Base-by-base conservation (phyloP, 2,797 vertebrate genomes). In the Acanthurus lineatus region DNA sequence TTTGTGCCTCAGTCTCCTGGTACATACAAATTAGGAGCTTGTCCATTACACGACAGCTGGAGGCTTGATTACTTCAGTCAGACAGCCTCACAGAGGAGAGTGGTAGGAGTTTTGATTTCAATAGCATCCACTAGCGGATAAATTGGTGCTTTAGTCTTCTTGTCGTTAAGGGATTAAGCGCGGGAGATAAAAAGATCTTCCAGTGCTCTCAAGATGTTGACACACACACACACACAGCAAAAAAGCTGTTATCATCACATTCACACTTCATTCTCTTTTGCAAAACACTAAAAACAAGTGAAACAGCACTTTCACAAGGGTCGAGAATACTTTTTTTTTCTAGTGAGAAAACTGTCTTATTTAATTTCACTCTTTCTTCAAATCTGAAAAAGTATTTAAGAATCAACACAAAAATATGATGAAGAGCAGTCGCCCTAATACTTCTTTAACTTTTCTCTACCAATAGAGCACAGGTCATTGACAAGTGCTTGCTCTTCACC, bases 51-150 rank as follows among this genome's bases (percentile, higher is more conserved):
- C 15, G 53, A 32, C 49, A 58, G 66, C 76, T 68, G 69, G 66
- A 70, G 73, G 74, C 60, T 40, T 82, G 70, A 85, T 78, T 81
- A 69, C 58, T 65, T 79, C 20, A 56, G 66, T 59, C 57, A 73
- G 69, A 49, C 38, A 35, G 66, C 32, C 52, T 59, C 53, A 64
- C 15, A 53, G 47, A 73, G 56, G 16, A 20, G 47, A 69, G 17
- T 25, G 38, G 59, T 44, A 22, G 17, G 54, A 69, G 64, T 71
- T 84, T 69, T 66, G 63, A 76, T 62, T 75, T 74, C 66, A 62
- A 49, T 38, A 40, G 53, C 60, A 66, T 66, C 48, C 61, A 76
- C 56, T 17, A 22, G 57, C 8, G 2, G 67, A 67, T 73, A 84
- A 63, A 81, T 58, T 20, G 42, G 45, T 49, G 52, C 40, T 59